These are phyloP conservation scores for Monodelphis domestica DNA, from an alignment of 2,797 vertebrate species.

Conservation along the genomic window DNA sequence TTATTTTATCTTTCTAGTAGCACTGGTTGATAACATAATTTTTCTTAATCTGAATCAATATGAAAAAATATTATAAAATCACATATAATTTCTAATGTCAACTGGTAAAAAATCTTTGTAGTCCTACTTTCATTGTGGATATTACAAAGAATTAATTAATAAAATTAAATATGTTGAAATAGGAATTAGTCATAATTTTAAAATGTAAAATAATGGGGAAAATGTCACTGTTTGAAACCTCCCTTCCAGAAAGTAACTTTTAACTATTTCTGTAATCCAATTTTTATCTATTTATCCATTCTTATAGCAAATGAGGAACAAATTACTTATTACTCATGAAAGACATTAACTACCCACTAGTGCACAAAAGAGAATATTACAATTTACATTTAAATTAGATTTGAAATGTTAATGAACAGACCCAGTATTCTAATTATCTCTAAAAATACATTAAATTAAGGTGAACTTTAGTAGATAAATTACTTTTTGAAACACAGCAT, in stretches of 20 bases:
- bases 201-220: constrained; percentile 76
- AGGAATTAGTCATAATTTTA: constrained; percentile 70
- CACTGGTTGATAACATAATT: constrained; percentile 54
- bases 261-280: constrained; percentile 75
- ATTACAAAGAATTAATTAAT: constrained; percentile 70
- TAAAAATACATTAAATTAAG: constrained; percentile 87
- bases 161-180: constrained; percentile 73
- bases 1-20: constrained; percentile 52
- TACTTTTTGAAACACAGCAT: constrained; percentile 72
- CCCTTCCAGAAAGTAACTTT: constrained; percentile 76
- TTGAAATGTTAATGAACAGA: constrained; percentile 90
- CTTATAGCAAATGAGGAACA: constrained; percentile 84
- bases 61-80: constrained; percentile 65
- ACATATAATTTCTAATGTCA: constrained; percentile 46
- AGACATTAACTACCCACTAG: constrained; percentile 87
- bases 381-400: constrained; percentile 92
- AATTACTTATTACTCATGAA: constrained; percentile 89
- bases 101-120: constrained; percentile 70
- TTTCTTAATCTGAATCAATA: constrained; percentile 31
- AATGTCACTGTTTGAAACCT: constrained; percentile 69
- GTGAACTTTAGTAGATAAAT: constrained; percentile 84
- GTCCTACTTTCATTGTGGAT: constrained; percentile 58
- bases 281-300: constrained; percentile 83
- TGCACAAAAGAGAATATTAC: constrained; percentile 88
- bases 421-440: constrained; percentile 87